phyloP scores from a whole-genome alignment of 2,888 invertebrate species.

The Morpho helenor region DNA sequence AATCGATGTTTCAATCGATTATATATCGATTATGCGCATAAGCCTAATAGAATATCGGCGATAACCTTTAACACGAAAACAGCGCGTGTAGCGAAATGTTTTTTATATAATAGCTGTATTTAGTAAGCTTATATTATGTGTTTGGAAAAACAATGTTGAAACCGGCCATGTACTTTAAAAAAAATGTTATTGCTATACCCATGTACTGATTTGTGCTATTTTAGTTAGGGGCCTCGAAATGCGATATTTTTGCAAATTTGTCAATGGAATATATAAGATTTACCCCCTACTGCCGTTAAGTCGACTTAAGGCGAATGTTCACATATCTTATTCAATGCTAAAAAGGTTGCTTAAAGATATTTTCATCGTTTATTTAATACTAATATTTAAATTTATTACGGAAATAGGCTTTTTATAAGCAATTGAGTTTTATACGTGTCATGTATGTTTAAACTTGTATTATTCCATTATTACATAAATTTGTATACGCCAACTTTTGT shows the following conservation, averaged over 20 bases:
- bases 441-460: too few species aligned
- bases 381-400: too few species aligned
- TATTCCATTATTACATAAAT: background rate
- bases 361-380: too few species aligned
- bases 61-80: constrained; percentile 27
- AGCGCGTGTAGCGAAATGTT: constrained; percentile 36
- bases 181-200: constrained; percentile 36
- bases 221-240: constrained; percentile 48
- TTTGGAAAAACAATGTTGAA: constrained; percentile 48
- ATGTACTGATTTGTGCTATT: constrained; percentile 56
- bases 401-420: too few species aligned
- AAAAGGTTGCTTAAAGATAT: background rate
- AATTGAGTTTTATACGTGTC: too few species aligned
- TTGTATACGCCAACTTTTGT: background rate
- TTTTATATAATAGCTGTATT: constrained; percentile 63
- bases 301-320: constrained; percentile 20
- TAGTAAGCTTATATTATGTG: constrained; percentile 42
- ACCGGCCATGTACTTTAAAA: constrained; percentile 63
- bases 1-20: background rate
- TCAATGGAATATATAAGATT: constrained; percentile 25
- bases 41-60: constrained; percentile 9
- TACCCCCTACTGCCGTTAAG: constrained; percentile 30
- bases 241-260: constrained; percentile 69
- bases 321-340: background rate
- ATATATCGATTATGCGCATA: background rate